Evolutionary conservation across 2,888 invertebrate genomes (phyloP).

Genomic region (Balanococcus diminutus): DNA sequence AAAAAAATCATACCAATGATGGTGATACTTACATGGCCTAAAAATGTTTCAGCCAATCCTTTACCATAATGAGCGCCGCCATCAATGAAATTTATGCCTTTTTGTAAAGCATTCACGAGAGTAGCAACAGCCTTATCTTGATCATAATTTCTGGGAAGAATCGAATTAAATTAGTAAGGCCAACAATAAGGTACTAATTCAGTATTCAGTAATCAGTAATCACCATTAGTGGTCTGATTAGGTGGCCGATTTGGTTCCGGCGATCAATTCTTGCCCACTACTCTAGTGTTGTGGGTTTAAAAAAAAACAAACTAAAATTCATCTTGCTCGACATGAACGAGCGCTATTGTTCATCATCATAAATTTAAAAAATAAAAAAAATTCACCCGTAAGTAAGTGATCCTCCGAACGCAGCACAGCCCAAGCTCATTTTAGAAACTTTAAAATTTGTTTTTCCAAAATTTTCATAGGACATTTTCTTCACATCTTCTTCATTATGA

Average conservation of each 20-base stretch:
- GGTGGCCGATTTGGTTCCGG: too few relatives aligned
- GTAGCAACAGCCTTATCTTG: slow-evolving; percentile 73
- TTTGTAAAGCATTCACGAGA: slow-evolving; percentile 73
- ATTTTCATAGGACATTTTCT: slow-evolving; percentile 73
- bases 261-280: too few relatives aligned
- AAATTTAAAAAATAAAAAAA: slow-evolving; percentile 57
- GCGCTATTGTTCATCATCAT: too few relatives aligned
- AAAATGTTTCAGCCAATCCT: slow-evolving; percentile 78
- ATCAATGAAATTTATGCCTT: slow-evolving; percentile 89
- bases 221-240: too few relatives aligned
- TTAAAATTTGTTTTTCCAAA: slow-evolving; percentile 71
- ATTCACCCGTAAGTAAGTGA: slow-evolving; percentile 72
- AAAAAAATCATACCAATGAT: neutral
- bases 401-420: slow-evolving; percentile 76
- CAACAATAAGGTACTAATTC: too few relatives aligned
- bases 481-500: slow-evolving; percentile 68
- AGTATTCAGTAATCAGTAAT: too few relatives aligned
- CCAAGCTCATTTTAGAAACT: slow-evolving; percentile 75
- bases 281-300: too few relatives aligned
- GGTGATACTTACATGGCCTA: slow-evolving; percentile 72
- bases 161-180: neutral
- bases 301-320: too few relatives aligned
- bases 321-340: too few relatives aligned
- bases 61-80: slow-evolving; percentile 93
- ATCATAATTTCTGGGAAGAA: slow-evolving; percentile 67